Evolutionary conservation across 1,140 invertebrate genomes (phyloP).

Genomic region (Whitmania pigra): DNA sequence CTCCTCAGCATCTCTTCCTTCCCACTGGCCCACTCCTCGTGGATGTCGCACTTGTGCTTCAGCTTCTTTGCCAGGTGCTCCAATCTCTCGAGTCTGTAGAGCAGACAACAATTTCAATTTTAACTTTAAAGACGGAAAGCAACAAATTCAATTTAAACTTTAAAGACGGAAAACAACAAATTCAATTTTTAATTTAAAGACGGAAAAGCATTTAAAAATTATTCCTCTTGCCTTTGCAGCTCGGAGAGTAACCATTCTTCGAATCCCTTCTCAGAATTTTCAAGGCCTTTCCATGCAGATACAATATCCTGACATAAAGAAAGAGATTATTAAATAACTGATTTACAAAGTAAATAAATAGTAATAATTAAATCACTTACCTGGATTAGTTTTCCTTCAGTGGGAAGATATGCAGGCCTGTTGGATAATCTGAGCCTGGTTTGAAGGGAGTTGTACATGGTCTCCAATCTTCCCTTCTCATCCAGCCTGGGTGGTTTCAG

Average conservation of each 20-base stretch:
- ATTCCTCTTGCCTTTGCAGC: background rate
- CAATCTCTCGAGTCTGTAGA: conserved; percentile 66
- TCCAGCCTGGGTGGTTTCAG: conserved; percentile 97
- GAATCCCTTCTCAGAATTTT: conserved; percentile 90
- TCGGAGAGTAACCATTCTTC: conserved; percentile 89
- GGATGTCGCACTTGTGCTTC: conserved; percentile 97
- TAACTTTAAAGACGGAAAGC: background rate
- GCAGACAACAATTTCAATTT: background rate
- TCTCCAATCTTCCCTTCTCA: conserved; percentile 55
- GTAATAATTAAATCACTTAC: conserved; percentile 39
- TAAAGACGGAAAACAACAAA: background rate
- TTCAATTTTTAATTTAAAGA: background rate
- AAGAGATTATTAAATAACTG: background rate
- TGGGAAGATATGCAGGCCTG: conserved; percentile 86
- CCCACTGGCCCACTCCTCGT: conserved; percentile 93
- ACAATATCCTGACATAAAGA: conserved; percentile 63
- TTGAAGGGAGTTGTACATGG: conserved; percentile 46
- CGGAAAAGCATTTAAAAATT: background rate
- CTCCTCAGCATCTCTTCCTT: conserved; percentile 84
- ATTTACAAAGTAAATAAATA: background rate
- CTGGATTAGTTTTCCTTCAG: conserved; percentile 93
- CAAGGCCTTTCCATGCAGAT: conserved; percentile 89
- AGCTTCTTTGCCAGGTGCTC: conserved; percentile 98
- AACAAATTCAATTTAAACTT: conserved; percentile 5
- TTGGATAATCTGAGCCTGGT: conserved; percentile 71